Percentiles rank a stretch among this genome's conserved stretches.
These are phyloP conservation scores for Chironomus tentans DNA, from an alignment of 2,888 invertebrate species.

Conservation along the genomic window DNA sequence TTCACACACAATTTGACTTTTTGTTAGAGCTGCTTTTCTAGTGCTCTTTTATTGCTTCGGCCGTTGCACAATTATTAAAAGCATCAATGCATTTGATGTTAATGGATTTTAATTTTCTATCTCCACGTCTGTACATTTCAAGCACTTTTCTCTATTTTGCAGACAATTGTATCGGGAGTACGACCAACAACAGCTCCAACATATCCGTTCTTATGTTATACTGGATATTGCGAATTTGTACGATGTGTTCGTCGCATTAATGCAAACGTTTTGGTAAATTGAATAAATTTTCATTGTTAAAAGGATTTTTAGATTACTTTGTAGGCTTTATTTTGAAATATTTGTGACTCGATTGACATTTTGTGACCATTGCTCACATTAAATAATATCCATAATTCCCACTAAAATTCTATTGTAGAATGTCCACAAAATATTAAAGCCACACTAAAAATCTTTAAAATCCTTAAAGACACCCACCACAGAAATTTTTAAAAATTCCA, in stretches of 20 bases:
- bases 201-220: constrained; percentile 41
- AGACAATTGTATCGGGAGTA: constrained; percentile 29
- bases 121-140: not conserved
- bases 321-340: not conserved
- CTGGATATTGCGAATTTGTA: constrained; percentile 54
- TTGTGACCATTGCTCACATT: too few relatives aligned
- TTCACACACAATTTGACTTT: constrained; percentile 18
- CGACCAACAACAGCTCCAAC: constrained; percentile 29
- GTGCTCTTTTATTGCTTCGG: not conserved
- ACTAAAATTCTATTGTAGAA: too few relatives aligned
- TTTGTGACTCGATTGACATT: not conserved
- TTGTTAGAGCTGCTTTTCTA: not conserved
- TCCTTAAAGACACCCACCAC: too few relatives aligned
- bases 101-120: constrained; percentile 1
- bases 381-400: too few relatives aligned
- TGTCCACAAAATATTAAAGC: too few relatives aligned
- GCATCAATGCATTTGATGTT: not conserved
- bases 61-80: constrained; percentile 1
- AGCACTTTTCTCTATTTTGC: not conserved
- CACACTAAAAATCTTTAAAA: too few relatives aligned
- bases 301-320: not conserved
- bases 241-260: constrained; percentile 50
- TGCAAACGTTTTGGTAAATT: constrained; percentile 48
- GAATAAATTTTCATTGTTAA: not conserved
- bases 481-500: too few relatives aligned